A percentile compares a stretch with the other conserved stretches of the same genome.
Conservation (phyloP, 2,888 invertebrate species). For the Penaeus monodon region DNA sequence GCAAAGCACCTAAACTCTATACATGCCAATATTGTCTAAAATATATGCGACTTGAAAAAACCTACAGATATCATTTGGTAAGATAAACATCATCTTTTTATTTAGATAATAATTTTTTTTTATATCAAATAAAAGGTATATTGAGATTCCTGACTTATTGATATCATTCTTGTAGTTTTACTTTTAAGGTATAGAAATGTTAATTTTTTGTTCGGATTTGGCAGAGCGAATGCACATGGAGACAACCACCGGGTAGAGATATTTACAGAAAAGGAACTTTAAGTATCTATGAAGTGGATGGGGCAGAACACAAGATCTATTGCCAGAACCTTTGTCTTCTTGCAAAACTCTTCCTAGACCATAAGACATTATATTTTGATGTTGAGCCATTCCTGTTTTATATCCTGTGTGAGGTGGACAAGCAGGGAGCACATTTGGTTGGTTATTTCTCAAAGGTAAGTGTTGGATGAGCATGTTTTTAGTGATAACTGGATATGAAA, state of each 20-base stretch:
- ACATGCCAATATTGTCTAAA: slow-evolving; percentile 97
- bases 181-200: no score
- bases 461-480: slow-evolving; percentile 19
- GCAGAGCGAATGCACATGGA: slow-evolving; percentile 86
- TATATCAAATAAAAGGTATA: no score
- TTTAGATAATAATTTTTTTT: background rate
- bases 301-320: slow-evolving; percentile 93
- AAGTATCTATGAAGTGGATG: slow-evolving; percentile 98
- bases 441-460: slow-evolving; percentile 94
- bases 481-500: no score
- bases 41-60: slow-evolving; percentile 93
- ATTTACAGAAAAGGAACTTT: slow-evolving; percentile 95
- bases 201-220: slow-evolving; percentile 44
- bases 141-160: background rate
- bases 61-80: slow-evolving; percentile 85
- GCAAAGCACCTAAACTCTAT: slow-evolving; percentile 91
- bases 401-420: slow-evolving; percentile 93
- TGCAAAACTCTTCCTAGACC: slow-evolving; percentile 96
- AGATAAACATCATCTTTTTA: slow-evolving; percentile 59
- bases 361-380: slow-evolving; percentile 97
- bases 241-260: slow-evolving; percentile 95
- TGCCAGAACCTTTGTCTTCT: slow-evolving; percentile 93
- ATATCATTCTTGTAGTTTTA: no score
- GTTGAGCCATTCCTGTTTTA: slow-evolving; percentile 98
- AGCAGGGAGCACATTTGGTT: slow-evolving; percentile 92